Evolutionary conservation across 2,888 invertebrate species (phyloP).

Genomic region (Mayetiola destructor): DNA sequence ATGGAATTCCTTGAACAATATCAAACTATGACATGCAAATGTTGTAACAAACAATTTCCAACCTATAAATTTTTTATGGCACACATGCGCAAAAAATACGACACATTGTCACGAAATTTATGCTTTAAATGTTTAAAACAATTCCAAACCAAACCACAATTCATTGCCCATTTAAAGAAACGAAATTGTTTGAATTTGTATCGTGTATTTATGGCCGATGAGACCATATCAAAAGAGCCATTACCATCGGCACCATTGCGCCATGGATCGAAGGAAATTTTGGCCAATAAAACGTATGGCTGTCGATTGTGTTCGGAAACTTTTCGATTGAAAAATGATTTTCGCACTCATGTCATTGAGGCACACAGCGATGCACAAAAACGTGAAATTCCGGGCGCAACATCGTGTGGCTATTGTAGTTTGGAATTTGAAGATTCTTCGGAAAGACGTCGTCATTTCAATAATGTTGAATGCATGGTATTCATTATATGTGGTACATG

Average conservation of each 20-base stretch:
- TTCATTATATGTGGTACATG: conserved; percentile 33
- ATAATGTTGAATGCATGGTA: conserved; percentile 35
- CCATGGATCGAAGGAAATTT: conserved; percentile 32
- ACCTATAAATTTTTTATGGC: conserved; percentile 36
- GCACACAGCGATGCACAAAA: conserved; percentile 31
- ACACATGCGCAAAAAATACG: conserved; percentile 35
- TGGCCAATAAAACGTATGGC: conserved; percentile 34
- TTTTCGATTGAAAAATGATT: conserved; percentile 33
- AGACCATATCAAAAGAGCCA: conserved; percentile 22
- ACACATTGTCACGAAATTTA: conserved; percentile 30
- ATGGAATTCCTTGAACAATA: conserved; percentile 34
- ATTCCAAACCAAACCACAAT: conserved; percentile 34
- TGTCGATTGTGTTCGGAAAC: conserved; percentile 33
- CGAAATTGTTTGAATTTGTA: conserved; percentile 35
- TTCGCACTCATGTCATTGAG: conserved; percentile 34
- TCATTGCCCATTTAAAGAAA: conserved; percentile 35
- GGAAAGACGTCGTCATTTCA: conserved; percentile 34
- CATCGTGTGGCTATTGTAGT: conserved; percentile 32
- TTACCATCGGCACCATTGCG: conserved; percentile 17
- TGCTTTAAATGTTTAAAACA: conserved; percentile 35
- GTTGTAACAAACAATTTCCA: conserved; percentile 31
- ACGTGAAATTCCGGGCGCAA: conserved; percentile 29
- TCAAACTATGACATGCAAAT: conserved; percentile 34
- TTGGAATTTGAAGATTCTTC: conserved; percentile 32
- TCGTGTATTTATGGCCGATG: conserved; percentile 27